These are phyloP conservation scores for Linurgus olivaceus DNA, from an alignment of 2,797 vertebrate genomes.

Conservation along the genomic window DNA sequence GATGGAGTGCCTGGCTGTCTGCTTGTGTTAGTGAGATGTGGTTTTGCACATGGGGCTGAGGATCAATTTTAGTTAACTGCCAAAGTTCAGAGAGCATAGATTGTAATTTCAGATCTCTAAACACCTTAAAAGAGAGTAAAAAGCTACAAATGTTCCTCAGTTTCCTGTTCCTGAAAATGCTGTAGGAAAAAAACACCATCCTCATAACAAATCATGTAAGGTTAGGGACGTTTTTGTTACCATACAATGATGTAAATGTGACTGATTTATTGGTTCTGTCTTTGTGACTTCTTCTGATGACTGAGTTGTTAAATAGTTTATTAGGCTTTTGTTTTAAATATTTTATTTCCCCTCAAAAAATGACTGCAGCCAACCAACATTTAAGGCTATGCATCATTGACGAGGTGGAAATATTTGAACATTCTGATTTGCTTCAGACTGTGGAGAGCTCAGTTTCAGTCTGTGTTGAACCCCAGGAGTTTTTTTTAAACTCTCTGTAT, in stretches of 20 bases:
- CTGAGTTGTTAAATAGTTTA: background rate
- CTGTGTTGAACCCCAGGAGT: background rate
- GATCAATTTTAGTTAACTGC: background rate
- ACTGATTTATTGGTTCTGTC: background rate
- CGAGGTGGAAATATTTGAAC: background rate
- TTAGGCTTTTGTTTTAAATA: background rate
- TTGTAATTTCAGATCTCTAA: background rate
- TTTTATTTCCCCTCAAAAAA: background rate
- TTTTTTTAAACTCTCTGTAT: background rate
- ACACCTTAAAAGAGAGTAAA: background rate
- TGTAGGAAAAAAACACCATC: background rate
- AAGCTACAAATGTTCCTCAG: rapidly evolving
- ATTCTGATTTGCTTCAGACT: background rate
- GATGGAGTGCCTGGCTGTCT: background rate
- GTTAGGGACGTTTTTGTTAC: background rate
- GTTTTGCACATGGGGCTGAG: background rate
- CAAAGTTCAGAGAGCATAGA: background rate
- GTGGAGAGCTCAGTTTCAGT: background rate
- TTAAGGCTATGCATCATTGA: background rate
- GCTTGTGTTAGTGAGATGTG: background rate
- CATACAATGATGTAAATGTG: background rate
- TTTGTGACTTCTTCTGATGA: background rate
- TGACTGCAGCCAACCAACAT: background rate
- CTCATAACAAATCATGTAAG: background rate
- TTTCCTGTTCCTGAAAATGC: background rate